These are phyloP conservation scores for Hucho hucho DNA, from an alignment of 2,113 vertebrate genomes.

Conservation along the genomic window DNA sequence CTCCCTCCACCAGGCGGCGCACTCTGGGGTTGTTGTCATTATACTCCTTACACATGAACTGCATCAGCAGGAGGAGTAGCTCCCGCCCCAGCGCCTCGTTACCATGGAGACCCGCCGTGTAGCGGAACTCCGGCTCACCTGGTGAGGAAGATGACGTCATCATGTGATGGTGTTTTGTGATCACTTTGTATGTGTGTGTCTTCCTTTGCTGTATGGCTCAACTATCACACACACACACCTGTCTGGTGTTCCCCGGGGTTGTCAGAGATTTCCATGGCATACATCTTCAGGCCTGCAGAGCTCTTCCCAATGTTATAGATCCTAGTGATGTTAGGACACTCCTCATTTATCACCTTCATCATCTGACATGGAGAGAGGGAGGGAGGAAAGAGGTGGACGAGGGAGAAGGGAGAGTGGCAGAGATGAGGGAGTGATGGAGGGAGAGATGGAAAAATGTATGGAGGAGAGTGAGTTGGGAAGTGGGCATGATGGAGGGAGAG, in stretches of 20 bases:
- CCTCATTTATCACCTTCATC: constrained; percentile 91
- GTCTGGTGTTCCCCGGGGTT: constrained; percentile 90
- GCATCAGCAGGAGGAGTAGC: constrained; percentile 90
- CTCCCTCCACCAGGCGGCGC: constrained; percentile 82
- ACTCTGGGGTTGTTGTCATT: constrained; percentile 85
- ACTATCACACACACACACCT: constrained; percentile 65
- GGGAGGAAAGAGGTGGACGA: not conserved
- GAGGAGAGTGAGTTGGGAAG: not conserved
- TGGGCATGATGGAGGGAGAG: not conserved
- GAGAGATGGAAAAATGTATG: not conserved
- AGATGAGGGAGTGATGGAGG: not conserved
- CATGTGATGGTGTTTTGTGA: too few species aligned
- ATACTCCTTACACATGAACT: constrained; percentile 94
- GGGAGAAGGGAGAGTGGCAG: not conserved
- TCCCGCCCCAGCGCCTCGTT: constrained; percentile 91
- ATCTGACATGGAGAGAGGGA: constrained; percentile 71
- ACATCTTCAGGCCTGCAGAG: constrained; percentile 85
- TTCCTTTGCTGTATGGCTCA: not conserved
- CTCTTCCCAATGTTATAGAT: constrained; percentile 94
- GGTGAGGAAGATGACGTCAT: constrained; percentile 4
- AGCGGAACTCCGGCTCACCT: constrained; percentile 95
- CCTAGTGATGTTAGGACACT: constrained; percentile 91
- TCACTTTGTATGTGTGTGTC: not conserved
- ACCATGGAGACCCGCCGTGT: constrained; percentile 91
- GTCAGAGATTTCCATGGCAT: constrained; percentile 89